Conservation (phyloP, 2,888 invertebrate genomes). For the Oscheius onirici region DNA sequence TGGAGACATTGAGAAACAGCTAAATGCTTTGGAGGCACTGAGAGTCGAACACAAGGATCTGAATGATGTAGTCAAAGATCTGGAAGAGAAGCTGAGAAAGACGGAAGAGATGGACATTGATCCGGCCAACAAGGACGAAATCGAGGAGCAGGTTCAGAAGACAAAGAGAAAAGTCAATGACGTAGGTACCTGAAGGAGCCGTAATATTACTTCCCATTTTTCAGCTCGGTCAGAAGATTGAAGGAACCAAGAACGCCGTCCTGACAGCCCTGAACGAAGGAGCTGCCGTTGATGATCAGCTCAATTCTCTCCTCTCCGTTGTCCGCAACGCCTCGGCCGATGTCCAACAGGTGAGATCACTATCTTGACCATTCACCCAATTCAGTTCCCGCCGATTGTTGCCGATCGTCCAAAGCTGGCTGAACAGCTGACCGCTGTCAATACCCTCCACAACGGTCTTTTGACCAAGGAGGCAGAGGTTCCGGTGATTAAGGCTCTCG, state of each 20-base stretch:
- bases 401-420: constrained; percentile 85
- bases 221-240: constrained; percentile 47
- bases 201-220: background rate
- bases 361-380: background rate
- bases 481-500: constrained; percentile 75
- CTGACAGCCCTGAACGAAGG: constrained; percentile 46
- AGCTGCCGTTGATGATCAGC: constrained; percentile 45
- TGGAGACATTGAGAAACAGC: constrained; percentile 43
- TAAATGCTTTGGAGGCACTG: constrained; percentile 35
- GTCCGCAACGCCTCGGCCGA: constrained; percentile 39
- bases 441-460: constrained; percentile 86
- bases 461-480: constrained; percentile 91
- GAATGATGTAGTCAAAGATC: constrained; percentile 17
- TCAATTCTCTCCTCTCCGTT: constrained; percentile 43
- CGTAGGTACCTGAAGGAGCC: constrained; percentile 9
- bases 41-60: constrained; percentile 20
- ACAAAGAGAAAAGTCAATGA: constrained; percentile 49
- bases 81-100: constrained; percentile 33
- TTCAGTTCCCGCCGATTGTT: constrained; percentile 78
- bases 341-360: constrained; percentile 36
- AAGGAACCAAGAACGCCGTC: constrained; percentile 51
- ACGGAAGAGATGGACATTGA: constrained; percentile 39
- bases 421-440: constrained; percentile 77
- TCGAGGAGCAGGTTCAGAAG: constrained; percentile 44
- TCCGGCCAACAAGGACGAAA: constrained; percentile 46